These are phyloP conservation scores for Pandemis corylana DNA, from an alignment of 2,888 invertebrate genomes.

Conservation along the genomic window DNA sequence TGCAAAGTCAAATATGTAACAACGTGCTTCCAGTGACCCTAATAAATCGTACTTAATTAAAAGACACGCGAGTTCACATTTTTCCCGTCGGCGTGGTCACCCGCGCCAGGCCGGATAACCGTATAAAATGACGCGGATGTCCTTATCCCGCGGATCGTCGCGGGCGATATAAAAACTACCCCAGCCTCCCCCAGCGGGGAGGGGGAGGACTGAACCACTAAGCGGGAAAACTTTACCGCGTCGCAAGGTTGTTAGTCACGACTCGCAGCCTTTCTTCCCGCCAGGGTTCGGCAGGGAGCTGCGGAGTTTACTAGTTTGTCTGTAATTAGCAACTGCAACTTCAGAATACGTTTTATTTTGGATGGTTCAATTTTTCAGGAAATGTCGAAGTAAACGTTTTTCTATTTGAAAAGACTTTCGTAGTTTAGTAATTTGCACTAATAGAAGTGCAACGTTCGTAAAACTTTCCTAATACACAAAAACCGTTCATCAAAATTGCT, in stretches of 20 bases:
- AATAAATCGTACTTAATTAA: background rate
- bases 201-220: slow-evolving; percentile 45
- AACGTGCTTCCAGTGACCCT: no score
- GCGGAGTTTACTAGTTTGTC: slow-evolving; percentile 35
- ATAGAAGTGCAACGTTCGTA: background rate
- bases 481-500: background rate
- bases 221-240: slow-evolving; percentile 51
- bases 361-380: background rate
- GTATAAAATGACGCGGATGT: slow-evolving; percentile 73
- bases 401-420: background rate
- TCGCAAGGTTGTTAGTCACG: slow-evolving; percentile 44
- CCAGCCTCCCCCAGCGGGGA: slow-evolving; percentile 45
- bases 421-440: background rate
- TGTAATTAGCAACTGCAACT: slow-evolving; percentile 24
- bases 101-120: slow-evolving; percentile 61
- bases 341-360: slow-evolving; percentile 11
- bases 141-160: slow-evolving; percentile 70
- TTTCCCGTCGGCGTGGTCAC: slow-evolving; percentile 41
- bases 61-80: background rate
- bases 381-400: background rate
- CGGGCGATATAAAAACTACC: slow-evolving; percentile 62
- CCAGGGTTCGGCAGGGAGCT: slow-evolving; percentile 28
- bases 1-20: no score
- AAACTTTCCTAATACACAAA: no score
- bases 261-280: slow-evolving; percentile 42